Conservation (phyloP, 2,113 vertebrate genomes). For the Neogobius melanostomus region DNA sequence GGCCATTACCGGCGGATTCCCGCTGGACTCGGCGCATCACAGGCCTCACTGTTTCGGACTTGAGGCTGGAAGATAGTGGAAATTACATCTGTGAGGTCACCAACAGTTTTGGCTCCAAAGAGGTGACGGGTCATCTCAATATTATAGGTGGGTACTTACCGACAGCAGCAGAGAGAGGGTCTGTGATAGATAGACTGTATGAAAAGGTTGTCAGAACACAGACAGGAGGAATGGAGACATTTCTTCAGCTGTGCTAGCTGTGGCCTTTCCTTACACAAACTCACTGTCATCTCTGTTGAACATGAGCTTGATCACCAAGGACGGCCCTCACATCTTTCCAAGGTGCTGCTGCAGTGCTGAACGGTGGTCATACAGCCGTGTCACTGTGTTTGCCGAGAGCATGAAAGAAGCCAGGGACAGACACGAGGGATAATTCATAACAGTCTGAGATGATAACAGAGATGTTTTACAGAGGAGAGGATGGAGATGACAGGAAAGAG, state of each 20-base stretch:
- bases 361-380: conserved; percentile 4
- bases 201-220: conserved; percentile 19
- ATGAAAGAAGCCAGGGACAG: conserved; percentile 6
- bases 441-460: conserved; percentile 7
- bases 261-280: conserved; percentile 1
- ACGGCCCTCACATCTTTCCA: conserved; percentile 32
- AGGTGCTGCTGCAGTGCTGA: conserved; percentile 19
- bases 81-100: conserved; percentile 98
- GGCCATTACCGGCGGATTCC: conserved; percentile 88
- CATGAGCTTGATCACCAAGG: conserved; percentile 36
- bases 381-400: conserved; percentile 3
- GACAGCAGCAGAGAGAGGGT: conserved; percentile 15
- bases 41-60: conserved; percentile 88
- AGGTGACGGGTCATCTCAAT: conserved; percentile 90
- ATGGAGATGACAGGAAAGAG: background rate
- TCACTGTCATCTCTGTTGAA: background rate
- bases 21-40: conserved; percentile 91
- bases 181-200: conserved; percentile 20
- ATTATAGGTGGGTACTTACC: conserved; percentile 82
- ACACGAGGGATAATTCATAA: conserved; percentile 8
- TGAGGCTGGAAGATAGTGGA: conserved; percentile 92
- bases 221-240: conserved; percentile 19
- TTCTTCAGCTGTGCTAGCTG: conserved; percentile 38
- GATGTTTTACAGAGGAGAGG: background rate
- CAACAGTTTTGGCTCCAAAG: conserved; percentile 96